phyloP scores from a whole-genome alignment of 2,113 vertebrate species.

The Picathartes gymnocephalus region DNA sequence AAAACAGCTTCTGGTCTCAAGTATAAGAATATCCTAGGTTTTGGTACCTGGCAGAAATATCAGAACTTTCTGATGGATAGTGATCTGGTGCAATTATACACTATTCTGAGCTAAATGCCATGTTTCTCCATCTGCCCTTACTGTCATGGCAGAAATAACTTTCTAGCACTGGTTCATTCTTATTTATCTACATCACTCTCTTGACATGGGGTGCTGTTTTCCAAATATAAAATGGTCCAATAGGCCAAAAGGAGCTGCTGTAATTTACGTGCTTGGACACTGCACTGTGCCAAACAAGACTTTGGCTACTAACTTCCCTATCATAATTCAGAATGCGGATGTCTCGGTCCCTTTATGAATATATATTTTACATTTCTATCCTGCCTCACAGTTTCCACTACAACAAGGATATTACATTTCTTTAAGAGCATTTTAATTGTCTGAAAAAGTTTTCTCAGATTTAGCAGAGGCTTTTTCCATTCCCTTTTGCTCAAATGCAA shows the following conservation, averaged over 20 bases:
- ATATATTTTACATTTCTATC: background rate
- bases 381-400: background rate
- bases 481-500: accelerated
- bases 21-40: conserved; percentile 19
- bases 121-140: background rate
- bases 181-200: background rate
- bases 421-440: background rate
- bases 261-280: accelerated
- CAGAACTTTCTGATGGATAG: background rate
- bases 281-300: background rate
- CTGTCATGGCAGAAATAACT: background rate
- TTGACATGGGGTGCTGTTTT: background rate
- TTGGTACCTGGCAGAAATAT: background rate
- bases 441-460: background rate
- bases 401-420: background rate
- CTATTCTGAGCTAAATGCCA: background rate
- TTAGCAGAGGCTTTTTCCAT: background rate
- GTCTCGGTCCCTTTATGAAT: background rate
- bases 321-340: background rate
- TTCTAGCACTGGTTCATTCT: background rate
- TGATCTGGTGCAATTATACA: background rate
- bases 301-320: background rate
- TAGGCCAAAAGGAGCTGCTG: background rate
- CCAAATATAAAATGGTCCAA: background rate
- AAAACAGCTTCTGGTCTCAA: conserved; percentile 69